Percentiles rank a stretch among this genome's conserved stretches.
These are phyloP conservation scores for Nyctalus aviator DNA, from an alignment of 2,797 vertebrate genomes.

Conservation along the genomic window DNA sequence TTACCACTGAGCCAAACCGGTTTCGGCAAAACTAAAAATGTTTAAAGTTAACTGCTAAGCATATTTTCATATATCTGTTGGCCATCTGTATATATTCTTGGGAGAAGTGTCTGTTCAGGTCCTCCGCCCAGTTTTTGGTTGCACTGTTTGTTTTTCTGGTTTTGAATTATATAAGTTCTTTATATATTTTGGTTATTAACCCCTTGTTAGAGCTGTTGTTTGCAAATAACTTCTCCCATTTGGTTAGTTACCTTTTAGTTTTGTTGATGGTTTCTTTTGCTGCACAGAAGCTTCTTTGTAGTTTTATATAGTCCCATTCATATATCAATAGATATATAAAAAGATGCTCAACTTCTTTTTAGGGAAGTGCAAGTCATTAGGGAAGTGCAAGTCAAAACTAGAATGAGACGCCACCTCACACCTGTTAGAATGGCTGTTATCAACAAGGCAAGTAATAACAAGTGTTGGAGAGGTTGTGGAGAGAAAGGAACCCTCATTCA, in stretches of 20 bases:
- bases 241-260: not conserved
- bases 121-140: not conserved
- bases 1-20: too few species aligned
- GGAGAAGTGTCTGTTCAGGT: not conserved
- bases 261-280: not conserved
- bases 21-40: not conserved
- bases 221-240: not conserved
- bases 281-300: not conserved
- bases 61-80: not conserved
- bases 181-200: not conserved
- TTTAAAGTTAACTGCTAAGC: not conserved
- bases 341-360: not conserved
- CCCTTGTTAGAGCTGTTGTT: not conserved
- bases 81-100: not conserved
- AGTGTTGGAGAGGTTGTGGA: not conserved
- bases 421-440: not conserved
- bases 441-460: not conserved
- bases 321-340: not conserved
- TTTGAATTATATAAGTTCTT: not conserved
- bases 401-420: not conserved
- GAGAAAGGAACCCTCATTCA: not conserved
- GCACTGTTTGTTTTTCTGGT: not conserved
- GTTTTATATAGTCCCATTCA: not conserved
- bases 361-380: not conserved
- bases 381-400: not conserved